These are phyloP conservation scores for Vombatus ursinus DNA, from an alignment of 2,113 vertebrate species.

Conservation along the genomic window DNA sequence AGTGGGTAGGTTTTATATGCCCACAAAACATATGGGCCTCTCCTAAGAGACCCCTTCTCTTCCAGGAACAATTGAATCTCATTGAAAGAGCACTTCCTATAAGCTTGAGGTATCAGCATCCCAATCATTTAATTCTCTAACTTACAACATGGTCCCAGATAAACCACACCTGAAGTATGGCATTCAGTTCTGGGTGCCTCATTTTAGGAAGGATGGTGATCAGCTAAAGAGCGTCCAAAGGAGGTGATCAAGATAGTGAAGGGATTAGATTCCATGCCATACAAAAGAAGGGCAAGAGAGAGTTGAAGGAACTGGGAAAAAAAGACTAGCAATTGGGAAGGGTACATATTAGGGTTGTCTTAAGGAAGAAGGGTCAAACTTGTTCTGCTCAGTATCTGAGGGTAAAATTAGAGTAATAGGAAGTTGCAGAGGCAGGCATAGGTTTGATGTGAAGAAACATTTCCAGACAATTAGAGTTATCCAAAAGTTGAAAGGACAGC, in stretches of 20 bases:
- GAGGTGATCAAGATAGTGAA: background rate
- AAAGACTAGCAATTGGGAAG: background rate
- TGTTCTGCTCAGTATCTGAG: background rate
- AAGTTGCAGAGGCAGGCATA: background rate
- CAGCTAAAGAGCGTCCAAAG: background rate
- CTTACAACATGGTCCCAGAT: background rate
- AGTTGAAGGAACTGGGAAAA: background rate
- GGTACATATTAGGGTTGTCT: background rate
- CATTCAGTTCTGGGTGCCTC: background rate
- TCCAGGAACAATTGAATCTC: background rate
- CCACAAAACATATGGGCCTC: background rate
- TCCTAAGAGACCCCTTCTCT: background rate
- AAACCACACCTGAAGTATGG: background rate
- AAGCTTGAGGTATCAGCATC: background rate
- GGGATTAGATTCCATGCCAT: background rate
- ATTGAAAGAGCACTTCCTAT: background rate
- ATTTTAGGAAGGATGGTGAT: background rate
- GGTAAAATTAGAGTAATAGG: background rate
- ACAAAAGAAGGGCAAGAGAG: background rate
- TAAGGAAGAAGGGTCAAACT: background rate
- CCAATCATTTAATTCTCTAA: background rate
- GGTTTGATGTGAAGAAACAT: background rate
- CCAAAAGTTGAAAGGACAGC: background rate
- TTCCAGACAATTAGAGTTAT: background rate
- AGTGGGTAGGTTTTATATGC: background rate